These are phyloP conservation scores for Amphipyra tragopoginis DNA, from an alignment of 2,888 invertebrate genomes.

Conservation along the genomic window DNA sequence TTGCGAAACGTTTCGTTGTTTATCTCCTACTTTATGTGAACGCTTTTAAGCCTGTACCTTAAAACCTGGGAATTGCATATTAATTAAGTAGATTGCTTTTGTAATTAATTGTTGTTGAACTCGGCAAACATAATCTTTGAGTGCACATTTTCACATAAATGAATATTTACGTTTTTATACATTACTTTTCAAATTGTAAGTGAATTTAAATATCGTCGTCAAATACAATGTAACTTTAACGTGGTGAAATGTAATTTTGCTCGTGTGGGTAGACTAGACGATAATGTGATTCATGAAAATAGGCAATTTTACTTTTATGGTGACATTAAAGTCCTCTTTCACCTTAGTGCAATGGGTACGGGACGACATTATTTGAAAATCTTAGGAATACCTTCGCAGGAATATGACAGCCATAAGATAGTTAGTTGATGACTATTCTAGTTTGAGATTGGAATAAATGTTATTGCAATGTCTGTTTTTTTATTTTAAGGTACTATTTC, in stretches of 20 bases:
- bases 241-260: slow-evolving; percentile 64
- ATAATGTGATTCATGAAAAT: slow-evolving; percentile 70
- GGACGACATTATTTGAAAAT: slow-evolving; percentile 57
- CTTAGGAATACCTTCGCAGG: slow-evolving; percentile 23
- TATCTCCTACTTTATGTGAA: slow-evolving; percentile 17
- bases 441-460: neutral
- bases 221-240: slow-evolving; percentile 39
- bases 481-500: too few relatives aligned
- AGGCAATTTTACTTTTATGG: slow-evolving; percentile 72
- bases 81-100: slow-evolving; percentile 30
- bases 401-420: slow-evolving; percentile 16
- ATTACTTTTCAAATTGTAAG: slow-evolving; percentile 44
- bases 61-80: slow-evolving; percentile 24
- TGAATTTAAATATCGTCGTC: slow-evolving; percentile 25
- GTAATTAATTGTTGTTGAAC: slow-evolving; percentile 27
- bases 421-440: neutral
- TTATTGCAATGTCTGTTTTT: too few relatives aligned
- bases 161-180: neutral
- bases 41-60: slow-evolving; percentile 17
- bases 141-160: slow-evolving; percentile 13
- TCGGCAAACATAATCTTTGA: slow-evolving; percentile 11
- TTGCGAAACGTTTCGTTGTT: slow-evolving; percentile 30
- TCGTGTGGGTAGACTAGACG: slow-evolving; percentile 65
- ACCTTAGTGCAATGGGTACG: slow-evolving; percentile 60
- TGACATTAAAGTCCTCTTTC: slow-evolving; percentile 67